Evolutionary conservation across 1,140 invertebrate genomes (phyloP).

Genomic region (Antheraea pernyi): DNA sequence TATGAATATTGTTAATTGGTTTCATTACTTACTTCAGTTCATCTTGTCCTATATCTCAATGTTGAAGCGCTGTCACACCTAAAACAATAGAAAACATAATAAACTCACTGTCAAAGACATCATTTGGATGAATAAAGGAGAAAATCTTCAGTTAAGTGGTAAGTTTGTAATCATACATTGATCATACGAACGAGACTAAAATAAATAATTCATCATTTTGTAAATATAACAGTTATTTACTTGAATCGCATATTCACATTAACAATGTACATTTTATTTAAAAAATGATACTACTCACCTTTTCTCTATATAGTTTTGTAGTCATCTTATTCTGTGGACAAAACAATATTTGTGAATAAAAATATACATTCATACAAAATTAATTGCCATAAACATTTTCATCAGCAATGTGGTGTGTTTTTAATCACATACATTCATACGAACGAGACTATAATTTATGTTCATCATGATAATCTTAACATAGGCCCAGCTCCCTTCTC

Average conservation of each 20-base stretch:
- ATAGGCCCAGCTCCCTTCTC: no score
- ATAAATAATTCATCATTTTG: slow-evolving; percentile 40
- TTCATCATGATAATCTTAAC: slow-evolving; percentile 43
- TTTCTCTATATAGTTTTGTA: not conserved
- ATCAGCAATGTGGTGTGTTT: slow-evolving; percentile 40
- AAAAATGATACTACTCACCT: not conserved
- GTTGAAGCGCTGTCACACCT: not conserved
- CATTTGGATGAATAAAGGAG: not conserved
- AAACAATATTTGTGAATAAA: not conserved
- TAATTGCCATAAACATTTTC: not conserved
- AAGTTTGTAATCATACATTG: slow-evolving; percentile 40
- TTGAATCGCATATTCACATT: no score
- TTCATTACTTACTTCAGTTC: not conserved
- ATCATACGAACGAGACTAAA: slow-evolving; percentile 62
- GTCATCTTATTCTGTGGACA: not conserved
- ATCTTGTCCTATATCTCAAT: not conserved
- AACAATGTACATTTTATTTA: not conserved
- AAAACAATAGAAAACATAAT: not conserved
- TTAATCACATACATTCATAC: slow-evolving; percentile 46
- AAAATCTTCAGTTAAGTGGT: slow-evolving; percentile 29
- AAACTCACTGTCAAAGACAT: not conserved
- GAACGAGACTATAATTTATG: slow-evolving; percentile 44
- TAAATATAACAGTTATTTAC: not conserved
- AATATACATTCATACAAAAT: not conserved
- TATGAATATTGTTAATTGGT: no score